phyloP scores from a whole-genome alignment of 2,888 invertebrate species.

The Sinhomidia bicolor region DNA sequence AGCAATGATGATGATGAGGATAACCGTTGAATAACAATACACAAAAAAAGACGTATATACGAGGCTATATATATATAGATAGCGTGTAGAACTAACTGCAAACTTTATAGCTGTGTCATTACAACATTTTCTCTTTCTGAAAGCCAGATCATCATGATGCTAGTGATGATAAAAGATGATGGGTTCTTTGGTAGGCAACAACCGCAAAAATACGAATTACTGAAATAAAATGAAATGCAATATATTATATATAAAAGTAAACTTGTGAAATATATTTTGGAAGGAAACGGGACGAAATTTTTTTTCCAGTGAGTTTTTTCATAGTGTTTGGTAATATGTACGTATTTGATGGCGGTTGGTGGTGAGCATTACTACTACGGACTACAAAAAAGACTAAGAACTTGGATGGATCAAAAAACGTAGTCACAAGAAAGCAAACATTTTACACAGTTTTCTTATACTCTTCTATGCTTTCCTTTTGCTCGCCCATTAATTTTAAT shows the following conservation, averaged over 20 bases:
- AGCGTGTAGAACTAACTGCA: too few species aligned
- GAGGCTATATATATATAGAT: too few species aligned
- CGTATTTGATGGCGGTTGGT: too few species aligned
- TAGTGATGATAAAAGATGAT: conserved; percentile 34
- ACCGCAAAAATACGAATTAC: conserved; percentile 18
- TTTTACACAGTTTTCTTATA: not conserved
- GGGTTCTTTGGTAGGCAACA: conserved; percentile 8
- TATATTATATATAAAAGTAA: too few species aligned
- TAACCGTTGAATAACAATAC: conserved; percentile 37
- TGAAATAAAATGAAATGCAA: conserved; percentile 10
- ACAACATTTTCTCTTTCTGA: not conserved
- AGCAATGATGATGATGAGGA: conserved; percentile 15
- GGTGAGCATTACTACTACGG: too few species aligned
- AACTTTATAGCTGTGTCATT: too few species aligned
- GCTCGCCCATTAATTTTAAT: conserved; percentile 54
- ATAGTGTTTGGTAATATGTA: not conserved
- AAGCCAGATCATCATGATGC: conserved; percentile 23
- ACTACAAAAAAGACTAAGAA: too few species aligned
- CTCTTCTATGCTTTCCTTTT: too few species aligned
- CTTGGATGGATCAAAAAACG: too few species aligned
- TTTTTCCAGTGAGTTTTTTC: too few species aligned
- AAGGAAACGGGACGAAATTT: conserved; percentile 21
- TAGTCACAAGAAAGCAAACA: conserved; percentile 15
- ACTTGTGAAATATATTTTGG: not conserved
- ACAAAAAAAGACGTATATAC: not conserved